phyloP scores from a whole-genome alignment of 2,797 vertebrate genomes.

The Nothura maculosa region DNA sequence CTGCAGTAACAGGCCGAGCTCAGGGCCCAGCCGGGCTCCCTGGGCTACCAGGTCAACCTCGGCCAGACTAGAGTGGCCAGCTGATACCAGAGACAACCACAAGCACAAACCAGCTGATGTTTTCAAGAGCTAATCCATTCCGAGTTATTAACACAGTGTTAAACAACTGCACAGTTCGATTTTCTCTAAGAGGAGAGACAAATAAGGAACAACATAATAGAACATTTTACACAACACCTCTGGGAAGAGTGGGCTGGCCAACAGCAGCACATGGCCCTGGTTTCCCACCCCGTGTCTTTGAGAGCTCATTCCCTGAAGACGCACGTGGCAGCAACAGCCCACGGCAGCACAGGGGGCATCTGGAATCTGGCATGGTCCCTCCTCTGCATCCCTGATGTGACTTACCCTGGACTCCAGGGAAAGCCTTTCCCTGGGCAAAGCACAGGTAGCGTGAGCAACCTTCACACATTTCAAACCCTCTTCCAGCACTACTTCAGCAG shows the following conservation, averaged over 20 bases:
- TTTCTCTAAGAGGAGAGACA: background rate
- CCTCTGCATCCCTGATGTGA: background rate
- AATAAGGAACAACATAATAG: background rate
- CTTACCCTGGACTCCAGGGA: background rate
- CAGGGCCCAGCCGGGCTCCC: background rate
- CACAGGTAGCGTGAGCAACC: background rate
- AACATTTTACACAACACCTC: background rate
- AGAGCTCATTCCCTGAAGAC: background rate
- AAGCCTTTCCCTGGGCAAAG: background rate
- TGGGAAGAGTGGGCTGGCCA: background rate
- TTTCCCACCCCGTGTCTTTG: background rate
- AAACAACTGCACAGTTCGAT: background rate
- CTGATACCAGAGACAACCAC: background rate
- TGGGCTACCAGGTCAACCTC: background rate
- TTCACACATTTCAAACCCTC: background rate
- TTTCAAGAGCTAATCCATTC: background rate
- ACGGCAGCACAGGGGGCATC: background rate
- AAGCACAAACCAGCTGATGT: background rate
- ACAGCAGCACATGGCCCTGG: accelerated
- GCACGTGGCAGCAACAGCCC: background rate
- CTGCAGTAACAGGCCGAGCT: background rate
- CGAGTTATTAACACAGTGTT: background rate
- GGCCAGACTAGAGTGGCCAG: background rate
- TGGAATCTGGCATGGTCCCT: background rate
- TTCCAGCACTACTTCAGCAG: background rate